Percentiles rank a stretch among this genome's conserved stretches.
phyloP scores from a whole-genome alignment of 1,140 invertebrate genomes.

The Galleria mellonella region DNA sequence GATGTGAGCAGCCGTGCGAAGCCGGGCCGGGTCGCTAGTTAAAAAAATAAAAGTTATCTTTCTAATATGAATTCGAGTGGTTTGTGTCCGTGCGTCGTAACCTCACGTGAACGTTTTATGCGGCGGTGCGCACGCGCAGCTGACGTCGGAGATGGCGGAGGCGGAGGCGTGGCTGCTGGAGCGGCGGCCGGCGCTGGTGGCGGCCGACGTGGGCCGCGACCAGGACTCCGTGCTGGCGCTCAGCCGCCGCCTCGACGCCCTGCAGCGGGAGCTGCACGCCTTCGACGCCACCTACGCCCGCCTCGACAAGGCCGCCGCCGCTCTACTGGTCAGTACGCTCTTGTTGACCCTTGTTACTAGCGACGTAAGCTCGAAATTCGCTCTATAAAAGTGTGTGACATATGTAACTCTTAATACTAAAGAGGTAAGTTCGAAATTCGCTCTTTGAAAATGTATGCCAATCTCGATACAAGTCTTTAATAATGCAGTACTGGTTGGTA shows the following conservation, averaged over 20 bases:
- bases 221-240: conserved; percentile 89
- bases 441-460: too few relatives aligned
- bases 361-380: too few relatives aligned
- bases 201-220: conserved; percentile 88
- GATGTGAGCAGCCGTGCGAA: too few relatives aligned
- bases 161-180: conserved; percentile 91
- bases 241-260: conserved; percentile 86
- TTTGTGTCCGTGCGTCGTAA: background rate
- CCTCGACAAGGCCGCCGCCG: conserved; percentile 26
- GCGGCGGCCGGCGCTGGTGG: conserved; percentile 84
- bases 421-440: too few relatives aligned
- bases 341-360: too few relatives aligned
- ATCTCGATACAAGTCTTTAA: too few relatives aligned
- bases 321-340: conserved; percentile 11
- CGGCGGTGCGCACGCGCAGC: conserved; percentile 62
- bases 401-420: too few relatives aligned
- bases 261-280: conserved; percentile 83
- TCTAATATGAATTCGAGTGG: too few relatives aligned
- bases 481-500: too few relatives aligned
- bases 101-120: background rate
- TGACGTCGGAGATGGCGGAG: conserved; percentile 90
- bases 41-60: too few relatives aligned
- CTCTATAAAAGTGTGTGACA: too few relatives aligned
- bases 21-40: too few relatives aligned
- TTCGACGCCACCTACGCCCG: conserved; percentile 28